Evolutionary conservation across 53 echinoderm and acorn worm species (phyloP), one percentile per base, ranked within the genome.

Genomic region (Holothuria leucospilota): DNA sequence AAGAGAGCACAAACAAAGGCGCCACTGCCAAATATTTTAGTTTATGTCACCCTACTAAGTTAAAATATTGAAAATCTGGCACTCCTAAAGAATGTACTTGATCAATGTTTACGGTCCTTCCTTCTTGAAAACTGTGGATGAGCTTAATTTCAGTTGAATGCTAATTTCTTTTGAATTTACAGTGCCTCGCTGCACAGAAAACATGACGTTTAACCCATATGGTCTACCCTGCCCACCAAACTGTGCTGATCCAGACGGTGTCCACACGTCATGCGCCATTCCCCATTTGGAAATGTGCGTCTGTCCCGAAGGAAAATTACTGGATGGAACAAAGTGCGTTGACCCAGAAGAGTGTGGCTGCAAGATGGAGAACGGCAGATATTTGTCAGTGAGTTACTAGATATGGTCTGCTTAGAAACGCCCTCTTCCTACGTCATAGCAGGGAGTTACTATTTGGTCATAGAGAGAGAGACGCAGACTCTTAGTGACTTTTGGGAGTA

Each of bases 281-380:
- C 41, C 40, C 18, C 38, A 62, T 39, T 60, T 66, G 16, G 92
- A 85, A 58, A 78, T 85, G 20, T 96, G 96, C 70, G 29, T 58
- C 42, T 96, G 96, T 67, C 92, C 93, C 14, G 82, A 87, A 26
- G 88, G 88, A 18, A 88, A 56, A 18, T 64, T 86, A 29, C 63
- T 86, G 8, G 87, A 90, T 74, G 91, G 91, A 39, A 88, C 81
- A 27, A 59, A 59, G 18, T 96, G 96, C 82, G 85, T 96, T 14
- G 27, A 82, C 20, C 88, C 88, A 0, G 82, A 72, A n/a, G 73
- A 92, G 53, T 96, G 96, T 64, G 96, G 96, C 27, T 96, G 96
- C 62, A 29, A 16, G 26, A 62, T 82, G 82, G 39, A 15, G 30
- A 82, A 39, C 39, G 82, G 82, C 13, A 62, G 63, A 42, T 82